Evolutionary conservation across 2,888 invertebrate species (phyloP).

Genomic region (Cremastinae sp.): DNA sequence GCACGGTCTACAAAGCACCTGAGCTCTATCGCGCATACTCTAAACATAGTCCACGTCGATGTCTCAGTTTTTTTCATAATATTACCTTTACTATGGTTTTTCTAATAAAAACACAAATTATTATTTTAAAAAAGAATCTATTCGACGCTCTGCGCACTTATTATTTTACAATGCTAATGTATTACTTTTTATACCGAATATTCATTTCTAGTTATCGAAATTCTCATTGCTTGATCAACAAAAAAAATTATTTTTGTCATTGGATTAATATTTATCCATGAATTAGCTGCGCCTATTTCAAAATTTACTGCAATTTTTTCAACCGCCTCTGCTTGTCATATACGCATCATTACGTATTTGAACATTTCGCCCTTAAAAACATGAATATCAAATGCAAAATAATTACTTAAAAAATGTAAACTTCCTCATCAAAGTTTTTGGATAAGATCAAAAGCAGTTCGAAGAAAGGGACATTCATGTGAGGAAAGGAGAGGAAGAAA

Average conservation of each 20-base stretch:
- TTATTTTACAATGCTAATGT: too few species aligned
- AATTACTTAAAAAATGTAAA: too few species aligned
- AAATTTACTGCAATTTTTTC: not conserved
- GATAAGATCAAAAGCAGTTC: too few species aligned
- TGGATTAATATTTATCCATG: not conserved
- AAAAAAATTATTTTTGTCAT: not conserved
- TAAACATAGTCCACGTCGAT: constrained; percentile 33
- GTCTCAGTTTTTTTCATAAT: constrained; percentile 22
- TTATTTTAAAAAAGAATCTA: too few species aligned
- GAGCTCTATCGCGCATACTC: constrained; percentile 54
- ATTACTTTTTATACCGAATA: not conserved
- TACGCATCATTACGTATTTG: too few species aligned
- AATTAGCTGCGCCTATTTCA: not conserved
- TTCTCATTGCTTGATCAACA: not conserved
- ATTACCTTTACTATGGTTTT: constrained; percentile 18
- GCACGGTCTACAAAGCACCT: constrained; percentile 61
- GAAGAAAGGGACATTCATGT: too few species aligned
- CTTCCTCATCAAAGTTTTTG: too few species aligned
- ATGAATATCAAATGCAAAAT: too few species aligned
- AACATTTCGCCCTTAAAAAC: too few species aligned
- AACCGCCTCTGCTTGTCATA: too few species aligned
- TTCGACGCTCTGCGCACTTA: not conserved
- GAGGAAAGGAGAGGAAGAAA: too few species aligned
- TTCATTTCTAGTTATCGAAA: not conserved
- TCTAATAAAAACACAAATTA: not conserved